A percentile compares a stretch with the other conserved stretches of the same genome.
These are phyloP conservation scores for Azemiops feae DNA, from an alignment of 2,113 vertebrate species.

Conservation along the genomic window DNA sequence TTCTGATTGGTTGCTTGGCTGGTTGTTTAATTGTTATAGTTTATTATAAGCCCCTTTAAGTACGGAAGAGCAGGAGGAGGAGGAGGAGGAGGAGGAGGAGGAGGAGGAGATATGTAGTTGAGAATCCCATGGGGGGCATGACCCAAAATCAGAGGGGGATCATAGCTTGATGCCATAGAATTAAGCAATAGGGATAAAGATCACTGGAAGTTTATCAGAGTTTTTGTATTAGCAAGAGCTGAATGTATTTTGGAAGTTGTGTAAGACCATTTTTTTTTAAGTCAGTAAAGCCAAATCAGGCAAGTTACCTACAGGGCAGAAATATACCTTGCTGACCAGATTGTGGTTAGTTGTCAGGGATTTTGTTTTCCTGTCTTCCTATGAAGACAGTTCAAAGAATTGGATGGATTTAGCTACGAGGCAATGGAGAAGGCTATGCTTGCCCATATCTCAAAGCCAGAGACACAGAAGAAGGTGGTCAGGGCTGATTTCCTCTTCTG, in stretches of 20 bases:
- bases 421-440: background rate
- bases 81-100: background rate
- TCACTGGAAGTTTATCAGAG: background rate
- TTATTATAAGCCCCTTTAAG: background rate
- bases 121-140: background rate
- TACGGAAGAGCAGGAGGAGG: background rate
- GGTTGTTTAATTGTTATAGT: background rate
- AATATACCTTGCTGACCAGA: background rate
- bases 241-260: background rate
- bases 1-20: background rate
- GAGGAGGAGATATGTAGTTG: background rate
- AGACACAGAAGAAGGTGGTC: background rate
- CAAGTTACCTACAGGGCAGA: background rate
- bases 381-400: background rate
- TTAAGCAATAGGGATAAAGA: background rate
- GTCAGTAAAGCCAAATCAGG: background rate
- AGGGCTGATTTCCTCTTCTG: background rate
- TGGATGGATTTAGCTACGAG: background rate
- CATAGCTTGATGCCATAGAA: background rate
- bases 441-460: background rate
- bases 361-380: background rate
- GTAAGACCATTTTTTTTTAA: background rate
- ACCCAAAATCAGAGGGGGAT: background rate
- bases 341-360: no score
- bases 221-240: background rate